Percentiles rank a stretch among this genome's conserved stretches.
These are phyloP conservation scores for Hololepta plana DNA, from an alignment of 2,888 invertebrate genomes.

Conservation along the genomic window DNA sequence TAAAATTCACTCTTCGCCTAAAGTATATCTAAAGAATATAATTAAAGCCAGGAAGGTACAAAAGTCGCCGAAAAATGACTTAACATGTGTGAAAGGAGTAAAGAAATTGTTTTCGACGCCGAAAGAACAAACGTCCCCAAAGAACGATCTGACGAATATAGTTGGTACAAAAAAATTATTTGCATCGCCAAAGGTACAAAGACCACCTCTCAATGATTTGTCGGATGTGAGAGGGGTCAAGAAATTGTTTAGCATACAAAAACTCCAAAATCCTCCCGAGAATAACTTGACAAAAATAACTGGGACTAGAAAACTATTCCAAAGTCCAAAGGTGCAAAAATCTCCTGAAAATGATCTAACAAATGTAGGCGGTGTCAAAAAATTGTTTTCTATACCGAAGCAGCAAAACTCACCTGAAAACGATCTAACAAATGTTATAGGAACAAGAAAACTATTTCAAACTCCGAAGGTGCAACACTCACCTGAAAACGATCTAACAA, in stretches of 20 bases:
- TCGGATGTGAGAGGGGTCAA: slow-evolving; percentile 17
- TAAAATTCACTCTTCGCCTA: slow-evolving; percentile 13
- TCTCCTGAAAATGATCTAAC: slow-evolving; percentile 9
- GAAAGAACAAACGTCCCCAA: slow-evolving; percentile 18
- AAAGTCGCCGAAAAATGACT: slow-evolving; percentile 22
- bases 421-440: slow-evolving; percentile 24
- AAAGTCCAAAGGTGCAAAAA: too few relatives aligned
- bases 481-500: slow-evolving; percentile 1
- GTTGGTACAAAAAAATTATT: slow-evolving; percentile 18
- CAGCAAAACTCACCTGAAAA: slow-evolving; percentile 16
- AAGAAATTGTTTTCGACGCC: slow-evolving; percentile 23
- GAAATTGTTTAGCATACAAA: slow-evolving; percentile 15
- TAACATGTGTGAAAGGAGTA: slow-evolving; percentile 26
- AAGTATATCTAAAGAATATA: slow-evolving; percentile 4
- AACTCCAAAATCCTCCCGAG: slow-evolving; percentile 11
- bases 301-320: too few relatives aligned
- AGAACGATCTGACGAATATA: slow-evolving; percentile 23
- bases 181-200: slow-evolving; percentile 11
- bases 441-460: slow-evolving; percentile 22
- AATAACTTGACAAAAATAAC: too few relatives aligned
- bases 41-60: slow-evolving; percentile 3
- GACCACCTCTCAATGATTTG: slow-evolving; percentile 20
- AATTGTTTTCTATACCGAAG: slow-evolving; percentile 10
- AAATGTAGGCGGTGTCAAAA: slow-evolving; percentile 9
- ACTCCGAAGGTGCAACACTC: slow-evolving; percentile 10